These are phyloP conservation scores for Tenthredo livida DNA, from an alignment of 2,888 invertebrate genomes.

Conservation along the genomic window DNA sequence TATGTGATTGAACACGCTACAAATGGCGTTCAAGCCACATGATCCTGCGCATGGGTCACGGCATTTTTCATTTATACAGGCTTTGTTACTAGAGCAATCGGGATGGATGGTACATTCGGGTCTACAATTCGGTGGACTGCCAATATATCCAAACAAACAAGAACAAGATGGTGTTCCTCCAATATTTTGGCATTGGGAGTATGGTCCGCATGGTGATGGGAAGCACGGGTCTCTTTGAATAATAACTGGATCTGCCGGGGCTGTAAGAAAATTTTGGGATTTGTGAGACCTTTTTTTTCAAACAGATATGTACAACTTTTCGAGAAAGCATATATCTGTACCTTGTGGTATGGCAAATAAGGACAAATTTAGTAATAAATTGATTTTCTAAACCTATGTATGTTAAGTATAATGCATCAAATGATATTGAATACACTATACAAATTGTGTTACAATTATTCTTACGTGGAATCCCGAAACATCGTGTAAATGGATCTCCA, in stretches of 20 bases:
- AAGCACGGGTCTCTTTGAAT: slow-evolving; percentile 70
- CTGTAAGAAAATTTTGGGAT: slow-evolving; percentile 28
- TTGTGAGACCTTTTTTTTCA: neutral
- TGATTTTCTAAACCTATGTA: neutral
- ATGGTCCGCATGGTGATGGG: slow-evolving; percentile 76
- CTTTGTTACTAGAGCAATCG: slow-evolving; percentile 72
- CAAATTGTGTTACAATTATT: slow-evolving; percentile 16
- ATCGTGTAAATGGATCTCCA: slow-evolving; percentile 86
- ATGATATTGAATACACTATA: neutral
- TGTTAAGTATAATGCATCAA: neutral
- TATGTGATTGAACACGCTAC: slow-evolving; percentile 74
- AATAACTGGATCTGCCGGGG: slow-evolving; percentile 56
- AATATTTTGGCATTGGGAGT: slow-evolving; percentile 71
- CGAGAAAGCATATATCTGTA: neutral
- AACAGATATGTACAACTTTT: neutral
- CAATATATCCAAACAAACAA: slow-evolving; percentile 71
- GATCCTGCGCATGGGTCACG: slow-evolving; percentile 75
- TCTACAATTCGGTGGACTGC: slow-evolving; percentile 73
- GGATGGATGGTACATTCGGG: slow-evolving; percentile 74
- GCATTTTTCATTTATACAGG: slow-evolving; percentile 74
- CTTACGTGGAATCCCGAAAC: slow-evolving; percentile 77
- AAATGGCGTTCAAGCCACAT: slow-evolving; percentile 76
- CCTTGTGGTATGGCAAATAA: neutral
- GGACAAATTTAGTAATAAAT: neutral
- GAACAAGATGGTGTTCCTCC: slow-evolving; percentile 70